Evolutionary conservation across 2,888 invertebrate genomes (phyloP), one percentile per base, ranked within the genome.

Genomic region (Augochlorella aurata): DNA sequence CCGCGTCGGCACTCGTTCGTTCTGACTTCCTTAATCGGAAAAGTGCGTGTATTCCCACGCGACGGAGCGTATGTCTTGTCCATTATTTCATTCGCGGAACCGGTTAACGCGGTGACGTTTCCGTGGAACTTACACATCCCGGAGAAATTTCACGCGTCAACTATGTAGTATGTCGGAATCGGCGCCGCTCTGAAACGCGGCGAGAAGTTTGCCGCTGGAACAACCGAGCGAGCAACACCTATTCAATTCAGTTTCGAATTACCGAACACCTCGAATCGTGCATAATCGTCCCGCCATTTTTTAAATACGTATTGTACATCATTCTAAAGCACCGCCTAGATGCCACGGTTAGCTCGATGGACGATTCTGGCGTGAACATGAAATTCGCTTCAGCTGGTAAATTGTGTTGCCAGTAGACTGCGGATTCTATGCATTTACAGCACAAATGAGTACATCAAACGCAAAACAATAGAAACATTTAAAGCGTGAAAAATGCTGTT

Each of bases 71-170:
- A 70, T 38, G 45, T 16, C 70, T 45, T 63, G 74, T 79, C 79
- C 58, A 79, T 82, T 79, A 73, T 67, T 73, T 74, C 71, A 66
- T 74, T 80, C 72, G 38, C 72, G 61, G 75, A 77, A 79, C 63
- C 72, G 58, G 79, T 70, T 66, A 67, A 72, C 38, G 65, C 24
- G 29, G 44, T 44, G 72, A 54, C 61, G 68, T 76, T 79, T 73
- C 45, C 52, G 44, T 54, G 61, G 49, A 72, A 74, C 69, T 29
- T 50, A 21, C 52, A 71, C 44, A 16, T 21, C 14, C 24, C 50
- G 38, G 68, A 54, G 69, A 65, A 65, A 76, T 69, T 73, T 44
- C n/a, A 65, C 44, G 45, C 65, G 68, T 52, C 61, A 38, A 54
- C 52, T 49, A 16, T 14, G 52, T 38, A 45, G 29, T 29, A 16